phyloP scores from a whole-genome alignment of 2,113 vertebrate species.

The Xenus cinereus region DNA sequence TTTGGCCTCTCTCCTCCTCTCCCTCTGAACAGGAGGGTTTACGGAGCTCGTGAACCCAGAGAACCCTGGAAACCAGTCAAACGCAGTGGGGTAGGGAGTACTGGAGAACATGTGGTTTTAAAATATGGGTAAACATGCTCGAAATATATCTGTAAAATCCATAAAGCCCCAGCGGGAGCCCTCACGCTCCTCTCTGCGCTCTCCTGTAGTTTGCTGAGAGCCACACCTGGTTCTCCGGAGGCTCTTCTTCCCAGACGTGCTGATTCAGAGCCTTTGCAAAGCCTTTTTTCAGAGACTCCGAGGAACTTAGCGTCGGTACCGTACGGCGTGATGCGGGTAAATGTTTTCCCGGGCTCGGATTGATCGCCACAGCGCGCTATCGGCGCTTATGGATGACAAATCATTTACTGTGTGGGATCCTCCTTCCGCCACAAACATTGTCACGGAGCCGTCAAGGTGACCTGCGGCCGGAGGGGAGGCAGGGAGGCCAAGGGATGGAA shows the following conservation, averaged over 20 bases:
- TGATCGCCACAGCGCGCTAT: not conserved
- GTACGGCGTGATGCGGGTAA: fast-evolving
- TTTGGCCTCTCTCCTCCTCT: not conserved
- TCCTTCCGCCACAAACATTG: not conserved
- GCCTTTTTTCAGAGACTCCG: not conserved
- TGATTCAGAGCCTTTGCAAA: not conserved
- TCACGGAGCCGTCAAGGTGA: not conserved
- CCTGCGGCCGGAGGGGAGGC: not conserved
- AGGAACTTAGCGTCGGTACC: fast-evolving
- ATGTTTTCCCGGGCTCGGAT: not conserved
- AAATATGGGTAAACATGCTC: not conserved
- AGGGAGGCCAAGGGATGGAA: not conserved
- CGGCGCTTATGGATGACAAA: not conserved
- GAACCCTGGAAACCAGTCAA: not conserved
- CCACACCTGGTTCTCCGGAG: not conserved
- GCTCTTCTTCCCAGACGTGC: not conserved
- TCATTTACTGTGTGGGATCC: not conserved
- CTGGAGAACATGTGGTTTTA: not conserved
- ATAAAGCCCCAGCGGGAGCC: not conserved
- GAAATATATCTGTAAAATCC: not conserved
- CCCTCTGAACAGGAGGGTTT: not conserved
- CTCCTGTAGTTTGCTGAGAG: not conserved
- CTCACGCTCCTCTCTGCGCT: fast-evolving
- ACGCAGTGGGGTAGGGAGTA: not conserved
- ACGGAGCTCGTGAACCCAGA: fast-evolving